phyloP scores from a whole-genome alignment of 1,140 invertebrate species.

The Aphis gossypii region DNA sequence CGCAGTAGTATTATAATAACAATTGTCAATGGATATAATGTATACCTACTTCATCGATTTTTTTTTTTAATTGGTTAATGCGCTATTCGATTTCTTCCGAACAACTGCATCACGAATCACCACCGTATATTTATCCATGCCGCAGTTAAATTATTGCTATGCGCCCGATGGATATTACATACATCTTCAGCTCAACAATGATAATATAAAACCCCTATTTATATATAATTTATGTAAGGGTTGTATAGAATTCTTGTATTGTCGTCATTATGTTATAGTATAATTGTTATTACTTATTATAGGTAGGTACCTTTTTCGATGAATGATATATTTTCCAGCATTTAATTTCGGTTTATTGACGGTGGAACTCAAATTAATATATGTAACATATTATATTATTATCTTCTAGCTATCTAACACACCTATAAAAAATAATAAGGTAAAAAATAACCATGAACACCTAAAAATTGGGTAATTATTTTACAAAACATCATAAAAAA shows the following conservation, averaged over 20 bases:
- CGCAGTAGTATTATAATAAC: neutral
- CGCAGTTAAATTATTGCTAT: neutral
- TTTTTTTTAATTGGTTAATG: slow-evolving; percentile 11
- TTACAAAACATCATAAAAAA: neutral
- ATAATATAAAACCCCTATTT: neutral
- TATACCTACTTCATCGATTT: neutral
- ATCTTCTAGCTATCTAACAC: neutral
- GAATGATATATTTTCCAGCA: slow-evolving; percentile 31
- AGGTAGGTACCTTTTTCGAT: neutral
- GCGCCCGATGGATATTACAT: neutral
- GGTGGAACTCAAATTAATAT: neutral
- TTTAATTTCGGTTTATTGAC: slow-evolving; percentile 36
- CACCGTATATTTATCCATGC: neutral
- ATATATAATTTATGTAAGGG: slow-evolving; percentile 7
- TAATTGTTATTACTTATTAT: neutral
- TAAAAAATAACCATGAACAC: neutral
- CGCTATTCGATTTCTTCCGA: neutral
- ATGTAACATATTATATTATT: neutral
- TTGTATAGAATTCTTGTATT: neutral
- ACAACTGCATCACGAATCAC: neutral
- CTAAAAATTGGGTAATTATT: neutral
- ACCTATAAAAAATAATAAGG: neutral
- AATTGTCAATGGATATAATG: neutral
- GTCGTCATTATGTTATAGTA: neutral
- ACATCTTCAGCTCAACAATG: neutral